A percentile compares a stretch with the other conserved stretches of the same genome.
phyloP scores from a whole-genome alignment of 2,797 vertebrate genomes.

The Naso thynnoides region DNA sequence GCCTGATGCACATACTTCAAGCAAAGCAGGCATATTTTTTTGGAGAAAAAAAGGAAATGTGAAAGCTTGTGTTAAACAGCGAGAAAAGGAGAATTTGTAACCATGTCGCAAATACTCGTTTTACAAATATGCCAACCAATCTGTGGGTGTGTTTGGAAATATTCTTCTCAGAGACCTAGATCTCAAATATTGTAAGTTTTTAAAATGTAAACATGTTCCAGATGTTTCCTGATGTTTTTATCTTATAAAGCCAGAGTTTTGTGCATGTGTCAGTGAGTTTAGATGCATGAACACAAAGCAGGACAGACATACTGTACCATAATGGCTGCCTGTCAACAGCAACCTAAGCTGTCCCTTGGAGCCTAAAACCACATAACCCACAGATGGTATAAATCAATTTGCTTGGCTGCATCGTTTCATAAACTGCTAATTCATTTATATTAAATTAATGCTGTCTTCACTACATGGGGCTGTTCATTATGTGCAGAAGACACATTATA shows the following conservation, averaged over 20 bases:
- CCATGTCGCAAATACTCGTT: conserved; percentile 2
- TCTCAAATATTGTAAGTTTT: not conserved
- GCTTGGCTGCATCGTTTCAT: conserved; percentile 58
- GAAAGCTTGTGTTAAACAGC: conserved; percentile 3
- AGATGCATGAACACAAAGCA: conserved; percentile 33
- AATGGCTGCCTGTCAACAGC: conserved; percentile 57
- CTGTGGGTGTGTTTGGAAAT: not conserved
- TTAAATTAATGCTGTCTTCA: conserved; percentile 54
- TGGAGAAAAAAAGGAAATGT: conserved; percentile 14
- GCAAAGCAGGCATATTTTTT: conserved; percentile 26
- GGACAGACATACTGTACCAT: conserved; percentile 40
- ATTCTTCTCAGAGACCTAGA: not conserved
- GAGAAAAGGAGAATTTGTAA: conserved; percentile 5
- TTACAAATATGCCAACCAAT: conserved; percentile 12
- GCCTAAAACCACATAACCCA: conserved; percentile 57
- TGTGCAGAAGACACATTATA: conserved; percentile 30
- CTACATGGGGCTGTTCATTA: conserved; percentile 32
- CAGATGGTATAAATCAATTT: conserved; percentile 67
- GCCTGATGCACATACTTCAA: conserved; percentile 27
- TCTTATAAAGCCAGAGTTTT: conserved; percentile 3
- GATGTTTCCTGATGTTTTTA: not conserved
- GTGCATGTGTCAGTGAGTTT: conserved; percentile 23
- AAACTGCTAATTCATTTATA: conserved; percentile 60
- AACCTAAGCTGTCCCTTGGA: conserved; percentile 48
- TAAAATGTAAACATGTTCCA: not conserved